Evolutionary conservation across 2,113 vertebrate genomes (phyloP), one percentile per base, ranked within the genome.

Genomic region (Platycercus adscitus): DNA sequence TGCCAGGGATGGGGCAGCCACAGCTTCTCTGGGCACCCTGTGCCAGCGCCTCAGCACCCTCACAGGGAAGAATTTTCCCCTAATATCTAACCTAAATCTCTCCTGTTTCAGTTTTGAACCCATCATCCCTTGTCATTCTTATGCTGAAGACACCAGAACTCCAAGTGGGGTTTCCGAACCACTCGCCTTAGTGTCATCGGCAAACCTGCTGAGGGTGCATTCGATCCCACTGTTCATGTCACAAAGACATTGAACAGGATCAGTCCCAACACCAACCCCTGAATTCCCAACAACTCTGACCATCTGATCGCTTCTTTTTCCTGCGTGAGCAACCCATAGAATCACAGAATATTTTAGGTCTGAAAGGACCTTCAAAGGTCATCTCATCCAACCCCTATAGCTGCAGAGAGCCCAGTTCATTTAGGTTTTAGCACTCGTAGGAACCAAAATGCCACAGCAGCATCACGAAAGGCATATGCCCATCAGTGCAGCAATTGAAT

Each of bases 281-380:
- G 68, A 81, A 72, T 63, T 69, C 39, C 50, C 61, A 33, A 81
- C 24, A 82, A 14, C n/a, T 72, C 33, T 53, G 58, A 17, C 23
- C 24, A 17, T 53, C 76, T 41, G 6, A 28, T 58, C 1, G 0
- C 8, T 10, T 58, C 7, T 21, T 17, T 18, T 17, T 21, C 44
- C 28, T 6, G 2, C 2, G 1, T 0, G 2, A 68, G 37, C 31
- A 66, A 16, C 19, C 3, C 31, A 11, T 23, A n/a, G 9, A 58
- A 58, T n/a, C 56, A 35, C 56, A 10, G 56, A 58, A 58, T 23
- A 58, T n/a, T 58, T 58, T 16, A n/a, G 56, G 21, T 23, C 24
- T 13, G 56, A 16, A 58, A n/a, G 21, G 33, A 10, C 33, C 56
- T n/a, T 58, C 20, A 35, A 23, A 35, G 56, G 56, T 58, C 56